Percentiles rank a stretch among this genome's conserved stretches.
These are phyloP conservation scores for Chymomyza procnemis DNA, from an alignment of 2,888 invertebrate species.

Conservation along the genomic window DNA sequence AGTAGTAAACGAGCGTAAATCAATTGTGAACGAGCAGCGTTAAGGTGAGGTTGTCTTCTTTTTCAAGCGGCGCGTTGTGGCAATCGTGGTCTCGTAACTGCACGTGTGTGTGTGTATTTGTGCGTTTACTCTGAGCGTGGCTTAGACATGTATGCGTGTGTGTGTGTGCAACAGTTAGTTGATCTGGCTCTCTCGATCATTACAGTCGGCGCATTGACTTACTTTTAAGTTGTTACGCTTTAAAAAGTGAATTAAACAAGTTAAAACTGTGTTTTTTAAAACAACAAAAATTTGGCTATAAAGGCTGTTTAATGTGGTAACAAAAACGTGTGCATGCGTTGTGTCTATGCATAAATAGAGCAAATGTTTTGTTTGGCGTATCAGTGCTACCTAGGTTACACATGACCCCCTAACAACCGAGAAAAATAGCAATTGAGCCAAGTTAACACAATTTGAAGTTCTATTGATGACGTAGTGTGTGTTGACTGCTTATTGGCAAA, in stretches of 20 bases:
- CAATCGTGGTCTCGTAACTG: constrained; percentile 14
- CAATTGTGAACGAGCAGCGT: constrained; percentile 42
- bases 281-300: neutral
- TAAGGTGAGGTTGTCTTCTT: constrained; percentile 59
- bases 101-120: constrained; percentile 9
- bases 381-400: constrained; percentile 59
- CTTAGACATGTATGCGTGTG: constrained; percentile 56
- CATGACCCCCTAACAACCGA: constrained; percentile 8
- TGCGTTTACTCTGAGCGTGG: constrained; percentile 38
- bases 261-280: constrained; percentile 50
- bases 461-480: constrained; percentile 63
- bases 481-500: constrained; percentile 11
- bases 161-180: constrained; percentile 54
- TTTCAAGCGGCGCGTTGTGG: constrained; percentile 19
- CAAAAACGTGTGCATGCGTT: constrained; percentile 17
- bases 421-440: constrained; percentile 29
- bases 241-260: constrained; percentile 10
- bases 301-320: neutral
- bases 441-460: constrained; percentile 30
- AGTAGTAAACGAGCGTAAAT: constrained; percentile 37
- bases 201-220: constrained; percentile 6
- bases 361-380: constrained; percentile 48
- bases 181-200: constrained; percentile 8
- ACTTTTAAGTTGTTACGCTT: neutral
- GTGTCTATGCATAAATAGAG: constrained; percentile 38